Evolutionary conservation across 2,888 invertebrate genomes (phyloP), one percentile per base, ranked within the genome.

Genomic region (Protophormia terraenovae): DNA sequence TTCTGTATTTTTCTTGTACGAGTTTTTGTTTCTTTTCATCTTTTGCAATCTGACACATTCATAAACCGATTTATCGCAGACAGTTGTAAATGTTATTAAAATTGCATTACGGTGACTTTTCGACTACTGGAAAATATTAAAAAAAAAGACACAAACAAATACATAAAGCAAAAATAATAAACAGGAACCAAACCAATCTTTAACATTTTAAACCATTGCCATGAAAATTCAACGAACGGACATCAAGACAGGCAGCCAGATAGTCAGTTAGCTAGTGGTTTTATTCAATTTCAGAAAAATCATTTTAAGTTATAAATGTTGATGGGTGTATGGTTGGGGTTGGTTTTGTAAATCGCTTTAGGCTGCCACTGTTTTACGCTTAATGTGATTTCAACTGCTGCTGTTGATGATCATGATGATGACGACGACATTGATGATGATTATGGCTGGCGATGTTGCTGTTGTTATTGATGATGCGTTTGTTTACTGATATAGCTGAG

Each of bases 321-420:
- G 87, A 87, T 87, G 87, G 88, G 88, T 87, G 87, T 88, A 86
- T 86, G 77, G 22, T 69, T 76, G 86, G 78, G 83, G 73, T 79
- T 83, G 78, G 83, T 83, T 83, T n/a, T 73, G 79, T 72, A 86
- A 88, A 87, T 83, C 86, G 87, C 87, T 87, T 87, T 79, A 72
- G 87, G 87, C 88, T 87, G 88, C 88, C 88, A 88, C 88, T 86
- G 88, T 88, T 88, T 84, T 87, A 87, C 88, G 88, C 88, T 86
- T 79, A 84, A 86, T 81, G 83, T 78, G 75, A 80, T 64, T 79
- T 67, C 81, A 75, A 84, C 60, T 73, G 79, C 27, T 66, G 62
- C 55, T 27, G 60, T 22, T 16, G 29, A 7, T 35, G 60, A 19
- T 27, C 22, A 64, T 41, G 35, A 50, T 50, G 38, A 67, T 53